phyloP scores from a whole-genome alignment of 2,888 invertebrate genomes.

The Drosophila paramelanica region DNA sequence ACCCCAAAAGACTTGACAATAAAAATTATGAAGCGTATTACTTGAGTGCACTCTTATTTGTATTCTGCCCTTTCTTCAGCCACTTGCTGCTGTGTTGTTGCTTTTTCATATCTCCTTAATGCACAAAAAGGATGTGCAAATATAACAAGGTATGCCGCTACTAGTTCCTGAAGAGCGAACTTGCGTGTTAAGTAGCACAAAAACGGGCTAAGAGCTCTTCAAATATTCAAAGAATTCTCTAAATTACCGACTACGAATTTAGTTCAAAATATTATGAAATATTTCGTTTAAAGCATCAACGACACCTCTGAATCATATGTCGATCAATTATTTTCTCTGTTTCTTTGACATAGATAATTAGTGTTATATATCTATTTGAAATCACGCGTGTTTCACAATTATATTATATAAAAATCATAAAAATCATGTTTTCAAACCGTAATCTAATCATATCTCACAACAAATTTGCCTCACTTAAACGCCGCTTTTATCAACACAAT shows the following conservation, averaged over 20 bases:
- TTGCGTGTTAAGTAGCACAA: slow-evolving; percentile 75
- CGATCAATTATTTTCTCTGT: not conserved
- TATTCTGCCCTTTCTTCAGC: slow-evolving; percentile 58
- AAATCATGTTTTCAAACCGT: slow-evolving; percentile 12
- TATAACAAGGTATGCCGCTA: slow-evolving; percentile 74
- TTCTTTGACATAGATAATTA: not conserved
- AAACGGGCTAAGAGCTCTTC: slow-evolving; percentile 62
- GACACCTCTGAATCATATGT: not conserved
- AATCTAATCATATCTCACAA: not conserved
- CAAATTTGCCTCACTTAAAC: not conserved
- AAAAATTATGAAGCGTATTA: slow-evolving; percentile 83
- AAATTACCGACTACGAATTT: not conserved
- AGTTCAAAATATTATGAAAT: not conserved
- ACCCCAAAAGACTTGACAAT: slow-evolving; percentile 78
- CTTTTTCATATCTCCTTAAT: slow-evolving; percentile 23
- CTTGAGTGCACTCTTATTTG: slow-evolving; percentile 80
- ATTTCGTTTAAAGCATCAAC: not conserved
- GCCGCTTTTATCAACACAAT: not conserved
- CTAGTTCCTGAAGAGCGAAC: slow-evolving; percentile 74
- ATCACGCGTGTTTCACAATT: slow-evolving; percentile 11
- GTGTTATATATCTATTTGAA: not conserved
- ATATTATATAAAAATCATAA: not conserved
- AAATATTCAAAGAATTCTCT: slow-evolving; percentile 25
- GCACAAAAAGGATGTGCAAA: slow-evolving; percentile 39
- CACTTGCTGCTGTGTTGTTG: slow-evolving; percentile 46